Percentiles rank a stretch among this genome's conserved stretches.
phyloP scores from a whole-genome alignment of 2,888 invertebrate species.

The Conistra vaccinii region DNA sequence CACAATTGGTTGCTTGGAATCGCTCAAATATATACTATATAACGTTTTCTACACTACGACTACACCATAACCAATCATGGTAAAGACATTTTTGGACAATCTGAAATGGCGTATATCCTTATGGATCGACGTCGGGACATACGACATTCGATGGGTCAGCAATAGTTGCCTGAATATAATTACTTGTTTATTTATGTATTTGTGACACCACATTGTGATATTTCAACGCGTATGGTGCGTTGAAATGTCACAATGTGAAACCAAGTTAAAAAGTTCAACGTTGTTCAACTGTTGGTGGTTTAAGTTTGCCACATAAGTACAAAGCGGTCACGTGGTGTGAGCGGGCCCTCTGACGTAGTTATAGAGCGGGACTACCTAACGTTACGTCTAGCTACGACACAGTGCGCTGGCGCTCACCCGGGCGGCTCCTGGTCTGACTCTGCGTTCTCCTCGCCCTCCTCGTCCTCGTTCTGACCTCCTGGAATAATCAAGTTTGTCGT shows the following conservation, averaged over 20 bases:
- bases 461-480: constrained; percentile 88
- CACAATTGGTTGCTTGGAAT: background rate
- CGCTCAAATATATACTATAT: background rate
- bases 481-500: constrained; percentile 31
- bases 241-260: background rate
- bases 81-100: background rate
- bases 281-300: too few species aligned
- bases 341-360: constrained; percentile 18
- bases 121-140: background rate
- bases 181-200: too few species aligned
- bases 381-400: background rate
- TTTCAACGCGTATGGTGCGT: too few species aligned
- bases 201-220: too few species aligned
- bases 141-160: too few species aligned
- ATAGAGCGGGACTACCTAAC: constrained; percentile 3
- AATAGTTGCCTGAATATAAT: too few species aligned
- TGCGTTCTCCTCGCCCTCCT: constrained; percentile 92
- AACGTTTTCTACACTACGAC: background rate
- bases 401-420: constrained; percentile 75
- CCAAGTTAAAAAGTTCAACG: background rate
- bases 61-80: background rate
- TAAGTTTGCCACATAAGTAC: too few species aligned
- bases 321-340: background rate
- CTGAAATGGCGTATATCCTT: background rate
- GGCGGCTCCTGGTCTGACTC: constrained; percentile 89